These are phyloP conservation scores for Chlorodrepanis virens DNA, from an alignment of 2,113 vertebrate genomes.

Conservation along the genomic window DNA sequence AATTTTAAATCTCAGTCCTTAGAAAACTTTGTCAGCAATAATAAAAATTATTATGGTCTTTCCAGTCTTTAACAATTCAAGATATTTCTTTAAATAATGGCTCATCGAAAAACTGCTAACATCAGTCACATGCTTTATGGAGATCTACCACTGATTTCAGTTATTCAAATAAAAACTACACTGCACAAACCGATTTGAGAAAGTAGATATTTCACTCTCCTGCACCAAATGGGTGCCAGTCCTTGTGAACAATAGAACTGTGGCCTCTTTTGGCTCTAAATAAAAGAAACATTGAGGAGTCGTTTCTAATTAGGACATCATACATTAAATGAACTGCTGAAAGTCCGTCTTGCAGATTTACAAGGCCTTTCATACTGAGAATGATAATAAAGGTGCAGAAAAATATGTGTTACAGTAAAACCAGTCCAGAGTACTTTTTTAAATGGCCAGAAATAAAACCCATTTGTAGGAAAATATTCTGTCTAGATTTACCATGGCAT, in stretches of 20 bases:
- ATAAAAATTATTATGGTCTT: background rate
- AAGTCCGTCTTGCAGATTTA: constrained; percentile 11
- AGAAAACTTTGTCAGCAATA: background rate
- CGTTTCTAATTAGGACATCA: constrained; percentile 31
- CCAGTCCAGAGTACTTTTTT: background rate
- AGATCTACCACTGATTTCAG: background rate
- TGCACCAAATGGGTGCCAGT: background rate
- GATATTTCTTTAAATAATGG: background rate
- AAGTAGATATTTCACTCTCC: background rate
- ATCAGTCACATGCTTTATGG: background rate
- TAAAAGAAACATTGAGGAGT: constrained; percentile 1
- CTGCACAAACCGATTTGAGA: background rate
- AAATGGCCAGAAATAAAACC: background rate
- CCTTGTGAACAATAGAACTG: background rate
- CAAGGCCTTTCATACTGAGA: background rate
- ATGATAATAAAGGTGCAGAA: background rate
- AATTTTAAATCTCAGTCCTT: background rate
- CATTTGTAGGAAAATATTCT: background rate
- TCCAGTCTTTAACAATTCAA: background rate
- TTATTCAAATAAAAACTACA: background rate
- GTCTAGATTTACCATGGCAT: background rate
- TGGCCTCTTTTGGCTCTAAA: constrained; percentile 21
- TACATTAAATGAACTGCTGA: background rate
- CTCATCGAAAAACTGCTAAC: background rate
- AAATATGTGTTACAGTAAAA: background rate